Base-by-base conservation (phyloP, 2,888 invertebrate species). In the Athalia rosae region DNA sequence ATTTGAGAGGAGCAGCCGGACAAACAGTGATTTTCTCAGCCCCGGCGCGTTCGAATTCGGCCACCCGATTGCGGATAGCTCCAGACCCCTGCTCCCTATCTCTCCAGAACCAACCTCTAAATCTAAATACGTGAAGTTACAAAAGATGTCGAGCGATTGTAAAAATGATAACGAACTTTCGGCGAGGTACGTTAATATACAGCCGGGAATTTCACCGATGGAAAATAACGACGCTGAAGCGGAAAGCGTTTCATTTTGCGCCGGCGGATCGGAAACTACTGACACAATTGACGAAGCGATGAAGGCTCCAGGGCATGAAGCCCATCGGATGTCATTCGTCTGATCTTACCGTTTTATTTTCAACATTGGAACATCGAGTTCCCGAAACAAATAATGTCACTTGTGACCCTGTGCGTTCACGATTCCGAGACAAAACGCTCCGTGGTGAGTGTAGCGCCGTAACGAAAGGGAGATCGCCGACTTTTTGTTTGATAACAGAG, bases 41-140 rank as follows among this genome's bases (percentile, higher is more conserved):
- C 3, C 13, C 8, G 43, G 11, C 11, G 28, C 43, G 45, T 9
- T 43, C 15, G 13, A 61, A 13, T 64, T 43, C 43, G 41, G 13
- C 7, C 11, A 3, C 11, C 13, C 64, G 48, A 82, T 81, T 3
- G 9, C 80, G 7, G 84, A 84, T 9, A 81, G 84, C 43, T 79
- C 80, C 2, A 81, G 77, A 13, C 84, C 84, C 3, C 50, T 84
- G 13, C 7, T 84, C 43, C 58, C 62, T 8, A 66, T 48, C 48
- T 50, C 28, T 3, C n/a, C 13, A 9, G 41, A 6, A 13, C 41
- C 50, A 0, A 48, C 28, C 4, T 5, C 28, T 28, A 45, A 2
- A 63, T 63, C 71, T 4, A 71, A 71, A 71, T 71, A 71, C 15
- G 56, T 71, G 45, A 45, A 71, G 58, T n/a, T 71, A 4, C 28